Evolutionary conservation across 1,140 invertebrate species (phyloP).

Genomic region (Bilobella aurantiaca): DNA sequence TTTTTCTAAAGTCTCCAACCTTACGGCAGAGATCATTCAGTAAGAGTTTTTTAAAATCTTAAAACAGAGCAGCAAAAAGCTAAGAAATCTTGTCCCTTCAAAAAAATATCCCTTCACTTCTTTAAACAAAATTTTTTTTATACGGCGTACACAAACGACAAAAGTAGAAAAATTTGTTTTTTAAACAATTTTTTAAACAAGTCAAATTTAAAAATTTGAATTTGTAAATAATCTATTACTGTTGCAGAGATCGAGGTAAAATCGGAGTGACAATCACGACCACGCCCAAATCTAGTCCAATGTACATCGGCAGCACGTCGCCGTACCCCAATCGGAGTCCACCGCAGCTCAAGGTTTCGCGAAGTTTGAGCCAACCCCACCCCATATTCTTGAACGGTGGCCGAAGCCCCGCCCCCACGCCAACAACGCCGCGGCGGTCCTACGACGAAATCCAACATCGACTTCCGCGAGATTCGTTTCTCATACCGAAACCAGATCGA

Average conservation of each 20-base stretch:
- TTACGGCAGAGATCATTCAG: conserved; percentile 36
- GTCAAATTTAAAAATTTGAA: background rate
- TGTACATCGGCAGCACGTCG: conserved; percentile 28
- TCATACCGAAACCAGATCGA: no score
- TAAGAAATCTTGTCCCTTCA: no score
- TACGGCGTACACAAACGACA: no score
- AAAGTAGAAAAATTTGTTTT: background rate
- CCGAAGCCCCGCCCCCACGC: background rate
- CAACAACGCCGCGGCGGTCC: background rate
- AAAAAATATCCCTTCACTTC: no score
- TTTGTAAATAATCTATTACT: conserved; percentile 39
- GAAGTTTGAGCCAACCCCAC: background rate
- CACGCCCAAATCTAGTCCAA: conserved; percentile 33
- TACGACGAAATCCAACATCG: background rate
- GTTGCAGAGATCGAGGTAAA: conserved; percentile 70
- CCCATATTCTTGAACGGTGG: background rate
- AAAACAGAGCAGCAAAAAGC: background rate
- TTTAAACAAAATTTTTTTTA: no score
- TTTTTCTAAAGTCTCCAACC: conserved; percentile 42
- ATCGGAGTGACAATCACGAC: conserved; percentile 69
- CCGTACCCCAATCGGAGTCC: conserved; percentile 13
- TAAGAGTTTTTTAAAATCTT: conserved; percentile 16
- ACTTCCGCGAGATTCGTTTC: background rate
- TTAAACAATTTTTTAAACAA: background rate
- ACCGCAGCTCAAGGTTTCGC: background rate